These are phyloP conservation scores for Pomatostomus ruficeps DNA, from an alignment of 2,113 vertebrate genomes.

Conservation along the genomic window DNA sequence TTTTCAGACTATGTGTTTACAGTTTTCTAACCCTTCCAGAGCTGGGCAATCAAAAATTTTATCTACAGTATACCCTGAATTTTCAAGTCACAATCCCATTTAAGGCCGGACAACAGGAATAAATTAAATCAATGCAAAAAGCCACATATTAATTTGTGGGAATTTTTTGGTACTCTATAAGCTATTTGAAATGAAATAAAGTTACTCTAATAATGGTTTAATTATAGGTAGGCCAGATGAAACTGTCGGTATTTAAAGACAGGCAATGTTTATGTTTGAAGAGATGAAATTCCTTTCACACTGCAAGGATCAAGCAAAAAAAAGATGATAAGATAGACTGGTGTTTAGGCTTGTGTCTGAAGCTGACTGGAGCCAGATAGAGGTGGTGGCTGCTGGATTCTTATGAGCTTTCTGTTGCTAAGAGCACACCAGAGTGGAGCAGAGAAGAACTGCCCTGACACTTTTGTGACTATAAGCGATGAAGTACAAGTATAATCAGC, in stretches of 20 bases:
- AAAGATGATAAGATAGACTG: neutral
- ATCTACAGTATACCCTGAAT: neutral
- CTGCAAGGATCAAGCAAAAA: neutral
- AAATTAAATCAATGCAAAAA: neutral
- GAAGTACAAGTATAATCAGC: neutral
- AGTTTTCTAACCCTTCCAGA: neutral
- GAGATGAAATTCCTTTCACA: neutral
- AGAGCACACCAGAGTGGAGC: neutral
- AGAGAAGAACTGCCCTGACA: neutral
- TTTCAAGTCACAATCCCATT: neutral
- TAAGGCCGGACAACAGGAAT: neutral
- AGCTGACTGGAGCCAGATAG: neutral
- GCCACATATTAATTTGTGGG: neutral
- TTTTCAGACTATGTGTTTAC: neutral
- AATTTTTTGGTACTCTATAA: neutral
- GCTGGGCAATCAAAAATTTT: neutral
- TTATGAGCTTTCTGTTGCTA: neutral
- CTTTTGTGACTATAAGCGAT: neutral
- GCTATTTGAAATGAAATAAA: neutral
- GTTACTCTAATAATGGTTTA: neutral
- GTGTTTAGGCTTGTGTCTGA: neutral
- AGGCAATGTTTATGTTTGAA: neutral
- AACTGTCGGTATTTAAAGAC: neutral
- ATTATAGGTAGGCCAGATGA: neutral
- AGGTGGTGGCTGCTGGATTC: neutral